A percentile compares a stretch with the other conserved stretches of the same genome.
Evolutionary conservation across 2,888 invertebrate genomes (phyloP).

Genomic region (Lasioglossum vierecki): DNA sequence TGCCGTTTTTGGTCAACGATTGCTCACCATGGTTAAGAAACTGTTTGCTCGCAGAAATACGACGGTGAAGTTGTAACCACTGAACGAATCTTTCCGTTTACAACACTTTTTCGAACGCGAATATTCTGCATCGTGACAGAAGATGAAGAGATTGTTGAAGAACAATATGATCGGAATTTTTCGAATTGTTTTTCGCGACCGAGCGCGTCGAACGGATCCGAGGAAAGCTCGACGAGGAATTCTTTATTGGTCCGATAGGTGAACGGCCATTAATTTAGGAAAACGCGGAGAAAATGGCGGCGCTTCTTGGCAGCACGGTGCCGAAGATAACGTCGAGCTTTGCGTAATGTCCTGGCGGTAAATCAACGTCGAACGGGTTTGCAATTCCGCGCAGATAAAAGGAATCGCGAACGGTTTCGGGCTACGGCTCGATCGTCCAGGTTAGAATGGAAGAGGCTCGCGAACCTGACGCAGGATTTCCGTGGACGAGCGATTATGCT

Average conservation of each 20-base stretch:
- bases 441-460: neutral
- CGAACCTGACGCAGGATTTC: neutral
- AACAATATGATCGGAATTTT: neutral
- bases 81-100: no score
- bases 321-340: constrained; percentile 55
- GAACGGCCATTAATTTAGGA: constrained; percentile 16
- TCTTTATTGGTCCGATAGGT: constrained; percentile 14
- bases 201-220: neutral
- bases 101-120: no score
- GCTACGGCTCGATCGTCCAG: neutral
- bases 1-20: constrained; percentile 1
- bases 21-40: neutral
- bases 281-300: neutral
- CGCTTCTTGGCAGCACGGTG: constrained; percentile 19
- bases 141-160: no score
- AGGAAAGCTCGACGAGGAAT: neutral
- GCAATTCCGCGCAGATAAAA: constrained; percentile 62
- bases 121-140: no score
- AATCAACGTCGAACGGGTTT: constrained; percentile 59
- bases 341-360: constrained; percentile 61
- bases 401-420: constrained; percentile 18
- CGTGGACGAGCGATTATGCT: neutral
- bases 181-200: neutral
- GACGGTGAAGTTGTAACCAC: neutral
- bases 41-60: neutral